Base-by-base conservation (phyloP, 2,797 vertebrate genomes). In the Typhlichthys subterraneus region DNA sequence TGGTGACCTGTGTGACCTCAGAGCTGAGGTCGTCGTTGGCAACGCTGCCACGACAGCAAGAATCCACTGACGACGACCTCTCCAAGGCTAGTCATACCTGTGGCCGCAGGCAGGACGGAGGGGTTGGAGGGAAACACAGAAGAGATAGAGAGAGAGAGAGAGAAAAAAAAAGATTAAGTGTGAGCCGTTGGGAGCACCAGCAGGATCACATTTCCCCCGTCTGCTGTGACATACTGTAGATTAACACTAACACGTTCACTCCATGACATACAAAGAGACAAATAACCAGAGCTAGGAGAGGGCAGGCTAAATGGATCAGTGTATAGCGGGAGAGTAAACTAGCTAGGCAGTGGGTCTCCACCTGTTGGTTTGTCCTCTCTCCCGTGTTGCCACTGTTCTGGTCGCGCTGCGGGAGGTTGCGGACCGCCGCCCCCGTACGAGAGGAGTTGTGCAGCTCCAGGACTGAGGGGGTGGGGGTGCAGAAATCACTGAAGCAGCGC, bases 401-500 rank as follows among this genome's bases (percentile, higher is more conserved):
- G 42, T 98, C 95, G 0, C 84, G 87, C 70, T 86, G 89, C 0
- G 86, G 90, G 10, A 76, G 45, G 73, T 87, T 87, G 82, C 94
- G 94, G 69, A 92, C 93, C 8, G 92, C 94, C 76, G 92, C 93
- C 67, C 96, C 94, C 38, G 92, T 86, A 42, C 95, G 91, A 6
- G 94, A 94, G 2, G 97, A 99, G 80, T 95, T 96, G 82, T 98
- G 95, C 60, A 96, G 94, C 76, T 99, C 96, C 47, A 96, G 81
- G 62, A 94, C 86, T 0, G 95, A 96, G 1, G 96, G 92, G 60
- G 94, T 94, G 7, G 97, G 94, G 67, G 97, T 92, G 81, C 97
- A 99, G 93, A 99, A 99, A 90, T 99, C 97, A 69, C 96, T 92
- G 90, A 99, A 99, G 84, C 98, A 99, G 48, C 98, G 93, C 85